Evolutionary conservation across 2,888 invertebrate genomes (phyloP), one percentile per base, ranked within the genome.

Genomic region (Nymphalis c-album): DNA sequence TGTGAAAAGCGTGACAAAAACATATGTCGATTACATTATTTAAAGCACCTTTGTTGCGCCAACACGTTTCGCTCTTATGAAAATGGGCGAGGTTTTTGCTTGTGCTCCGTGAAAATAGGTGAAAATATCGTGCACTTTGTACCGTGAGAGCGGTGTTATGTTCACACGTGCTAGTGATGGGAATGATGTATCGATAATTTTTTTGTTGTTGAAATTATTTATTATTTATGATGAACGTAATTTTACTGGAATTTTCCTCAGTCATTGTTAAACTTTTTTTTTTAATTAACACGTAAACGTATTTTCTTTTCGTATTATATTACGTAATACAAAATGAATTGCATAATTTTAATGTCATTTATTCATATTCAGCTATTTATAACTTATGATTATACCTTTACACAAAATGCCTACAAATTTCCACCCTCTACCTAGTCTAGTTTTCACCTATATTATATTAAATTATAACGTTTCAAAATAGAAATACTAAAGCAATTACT

Each of bases 31-130:
- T 87, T 80, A 81, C 78, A 73, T 79, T 79, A 80, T 79, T 75
- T 78, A 80, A 76, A 71, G 62, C 74, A 77, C 79, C 83, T 82
- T 85, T 81, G 82, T 84, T 81, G 78, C 80, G 73, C 71, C 79
- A 57, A 57, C 57, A 81, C 75, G 77, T 77, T 68, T 66, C 60
- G 61, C 67, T 85, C 84, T 57, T 57, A 40, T 57, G 57, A 57
- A 57, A 57, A 57, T 57, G 80, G 81, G 81, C 78, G 77, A 76
- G 71, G 78, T 88, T 91, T 90, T 88, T 88, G 81, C 77, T 70
- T 75, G 70, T 55, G 82, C 58, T 78, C 74, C 83, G 85, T 78
- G 85, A 86, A 91, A 88, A 89, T 86, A 81, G 87, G 89, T 90
- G 90, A 90, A 89, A 90, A 90, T 83, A 83, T 78, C 77, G 74